Base-by-base conservation (phyloP, 1,140 invertebrate species). In the Phthorimaea operculella region DNA sequence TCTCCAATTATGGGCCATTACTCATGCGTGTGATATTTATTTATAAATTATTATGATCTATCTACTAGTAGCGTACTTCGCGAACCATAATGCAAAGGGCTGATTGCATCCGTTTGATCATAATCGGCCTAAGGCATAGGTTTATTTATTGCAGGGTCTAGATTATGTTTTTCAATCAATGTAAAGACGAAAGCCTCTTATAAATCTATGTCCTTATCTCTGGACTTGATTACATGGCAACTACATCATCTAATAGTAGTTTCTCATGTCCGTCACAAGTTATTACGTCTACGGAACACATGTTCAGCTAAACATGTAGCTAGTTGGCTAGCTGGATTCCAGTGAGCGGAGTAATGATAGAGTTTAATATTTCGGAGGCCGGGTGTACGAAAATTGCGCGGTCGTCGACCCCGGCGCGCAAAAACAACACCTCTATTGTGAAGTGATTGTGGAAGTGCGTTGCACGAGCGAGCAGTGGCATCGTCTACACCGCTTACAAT, bases 1-100 rank as follows among this genome's bases (percentile, higher is more conserved):
- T 69, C 63, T 60, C 79, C 79, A 80, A 83, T 79, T 80, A 83
- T 58, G 77, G 73, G 64, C 61, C 72, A 82, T 79, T 79, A 79
- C 66, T 77, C 74, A 79, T 66, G 59, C 72, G 70, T 74, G 67
- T 70, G 64, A 76, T 75, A 74, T 68, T 74, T 74, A 79, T 74
- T 77, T 70, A 75, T 74, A 73, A 74, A 58, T 36, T 8, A 48
- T 39, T 49, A 18, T 39, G 36, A 39, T 39, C 36, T 10, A 47
- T 47, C 15, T 47, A 47, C 15, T 17, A 8, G 39, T 42, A 14
- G 39, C 44, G n/a, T 9, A 9, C 16, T 47, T 15, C 12, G 9
- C n/a, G 10, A 47, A 11, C 8, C 44, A 17, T 47, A 14, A 16
- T 15, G 16, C n/a, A 17, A 16, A 47, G 44, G 44, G 44, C 15